These are phyloP conservation scores for Hemitrygon akajei DNA, from an alignment of 2,797 vertebrate genomes.

Conservation along the genomic window DNA sequence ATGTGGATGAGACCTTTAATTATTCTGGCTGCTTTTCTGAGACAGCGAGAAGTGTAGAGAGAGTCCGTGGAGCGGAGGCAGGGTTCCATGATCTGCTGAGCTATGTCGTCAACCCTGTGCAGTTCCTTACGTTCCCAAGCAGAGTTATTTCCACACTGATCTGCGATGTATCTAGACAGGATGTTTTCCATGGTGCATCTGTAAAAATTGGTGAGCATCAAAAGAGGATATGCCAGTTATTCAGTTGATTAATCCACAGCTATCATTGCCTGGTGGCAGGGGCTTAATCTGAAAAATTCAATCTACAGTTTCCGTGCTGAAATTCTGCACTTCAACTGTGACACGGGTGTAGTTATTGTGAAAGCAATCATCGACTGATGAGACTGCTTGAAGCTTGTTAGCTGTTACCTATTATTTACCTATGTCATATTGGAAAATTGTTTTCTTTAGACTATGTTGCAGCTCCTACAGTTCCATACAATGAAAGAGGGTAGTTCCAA, in stretches of 20 bases:
- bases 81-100: too few species aligned
- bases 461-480: not conserved
- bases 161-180: too few species aligned
- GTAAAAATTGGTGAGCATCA: too few species aligned
- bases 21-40: too few species aligned
- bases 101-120: too few species aligned
- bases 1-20: too few species aligned
- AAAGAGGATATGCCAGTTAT: too few species aligned
- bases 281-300: not conserved
- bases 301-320: not conserved
- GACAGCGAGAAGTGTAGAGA: too few species aligned
- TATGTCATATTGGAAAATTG: not conserved
- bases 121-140: too few species aligned
- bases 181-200: too few species aligned
- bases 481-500: not conserved
- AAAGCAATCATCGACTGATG: not conserved
- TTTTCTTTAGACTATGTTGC: not conserved
- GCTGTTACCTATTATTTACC: not conserved
- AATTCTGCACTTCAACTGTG: not conserved
- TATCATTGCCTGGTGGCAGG: not conserved
- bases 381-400: not conserved
- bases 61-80: too few species aligned
- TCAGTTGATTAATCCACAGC: not conserved
- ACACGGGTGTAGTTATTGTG: not conserved
- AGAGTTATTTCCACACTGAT: too few species aligned